Evolutionary conservation across 1,140 invertebrate species (phyloP), one percentile per base, ranked within the genome.

Genomic region (Zaprionus nigranus): DNA sequence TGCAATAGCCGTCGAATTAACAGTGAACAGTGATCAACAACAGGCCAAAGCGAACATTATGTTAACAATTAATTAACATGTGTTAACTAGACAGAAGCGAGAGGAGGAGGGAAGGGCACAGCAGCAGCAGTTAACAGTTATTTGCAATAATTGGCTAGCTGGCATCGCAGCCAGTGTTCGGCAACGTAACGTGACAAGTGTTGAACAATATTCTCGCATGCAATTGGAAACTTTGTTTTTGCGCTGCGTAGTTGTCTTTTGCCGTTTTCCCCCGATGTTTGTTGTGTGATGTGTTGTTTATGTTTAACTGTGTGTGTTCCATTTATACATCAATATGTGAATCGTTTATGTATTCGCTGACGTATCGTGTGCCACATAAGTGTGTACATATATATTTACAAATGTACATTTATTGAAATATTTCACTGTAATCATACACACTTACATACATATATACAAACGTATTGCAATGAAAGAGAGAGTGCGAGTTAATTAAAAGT

Each of bases 1-100:
- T 87, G 84, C 84, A 87, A 81, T 72, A 57, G 36, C 28, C 66
- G 59, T 65, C 56, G 67, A 67, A 73, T 68, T 22, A 40, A 13
- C 28, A 51, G 22, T 17, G 59, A 49, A 51, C 7, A 34, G 58
- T 59, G 67, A 71, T 58, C 38, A 30, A 40, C 38, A 30, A 51
- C 28, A 54, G 67, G 58, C 15, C 57, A 30, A 54, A 60, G 17
- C 43, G 46, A 43, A 24, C 43, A 30, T 36, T 71, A 63, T 57
- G 38, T 78, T 64, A 64, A 70, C 79, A 82, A 72, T 76, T 72
- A 71, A 83, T 68, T 70, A 62, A 46, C 63, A 66, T 65, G 53
- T 72, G 73, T 65, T 43, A 61, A 60, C 36, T 51, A 51, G n/a
- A n/a, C n/a, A n/a, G n/a, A n/a, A n/a, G 11, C 7, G 9, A 34